These are phyloP conservation scores for Cossypha niveicapilla DNA, from an alignment of 2,797 vertebrate genomes.

Conservation along the genomic window DNA sequence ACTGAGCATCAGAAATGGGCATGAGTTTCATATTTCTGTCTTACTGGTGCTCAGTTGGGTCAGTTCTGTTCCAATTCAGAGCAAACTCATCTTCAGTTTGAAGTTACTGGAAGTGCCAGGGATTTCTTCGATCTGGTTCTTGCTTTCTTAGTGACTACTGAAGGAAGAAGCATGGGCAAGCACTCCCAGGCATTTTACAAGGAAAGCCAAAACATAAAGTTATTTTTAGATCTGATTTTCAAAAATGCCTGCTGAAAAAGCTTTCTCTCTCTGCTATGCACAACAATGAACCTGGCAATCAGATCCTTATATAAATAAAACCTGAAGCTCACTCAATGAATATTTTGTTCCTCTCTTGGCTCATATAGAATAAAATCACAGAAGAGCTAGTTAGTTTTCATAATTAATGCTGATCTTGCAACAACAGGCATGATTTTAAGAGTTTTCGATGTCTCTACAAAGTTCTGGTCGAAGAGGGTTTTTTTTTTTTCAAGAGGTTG, in stretches of 20 bases:
- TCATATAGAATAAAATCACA: not conserved
- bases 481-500: not conserved
- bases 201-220: not conserved
- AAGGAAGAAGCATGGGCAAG: not conserved
- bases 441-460: not conserved
- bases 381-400: not conserved
- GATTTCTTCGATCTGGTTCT: not conserved
- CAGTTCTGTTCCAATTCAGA: not conserved
- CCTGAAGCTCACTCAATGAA: not conserved
- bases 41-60: not conserved
- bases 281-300: conserved; percentile 56
- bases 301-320: conserved; percentile 48
- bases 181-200: not conserved
- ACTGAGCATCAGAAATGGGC: not conserved
- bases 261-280: conserved; percentile 21
- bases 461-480: not conserved
- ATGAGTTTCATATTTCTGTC: not conserved
- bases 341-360: conserved; percentile 30
- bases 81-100: not conserved
- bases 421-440: not conserved
- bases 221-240: conserved; percentile 40
- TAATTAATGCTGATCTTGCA: conserved; percentile 16
- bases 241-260: not conserved
- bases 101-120: not conserved
- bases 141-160: not conserved